These are phyloP conservation scores for Passer montanus DNA, from an alignment of 2,113 vertebrate genomes.

Conservation along the genomic window DNA sequence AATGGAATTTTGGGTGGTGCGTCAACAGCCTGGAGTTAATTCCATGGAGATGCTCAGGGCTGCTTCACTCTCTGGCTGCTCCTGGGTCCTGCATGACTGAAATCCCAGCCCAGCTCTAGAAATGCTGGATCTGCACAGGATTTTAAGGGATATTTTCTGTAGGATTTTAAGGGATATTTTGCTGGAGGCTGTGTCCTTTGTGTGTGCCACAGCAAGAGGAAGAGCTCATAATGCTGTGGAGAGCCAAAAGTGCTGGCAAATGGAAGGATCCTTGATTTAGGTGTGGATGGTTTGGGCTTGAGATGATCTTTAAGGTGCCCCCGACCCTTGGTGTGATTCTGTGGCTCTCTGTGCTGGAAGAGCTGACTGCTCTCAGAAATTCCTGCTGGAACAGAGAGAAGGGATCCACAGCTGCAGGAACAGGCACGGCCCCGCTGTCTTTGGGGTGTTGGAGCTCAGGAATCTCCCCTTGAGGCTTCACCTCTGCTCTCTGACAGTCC, in stretches of 20 bases:
- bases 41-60: background rate
- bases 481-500: background rate
- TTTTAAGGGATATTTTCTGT: background rate
- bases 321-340: background rate
- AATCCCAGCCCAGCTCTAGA: background rate
- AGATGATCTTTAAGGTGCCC: background rate
- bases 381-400: background rate
- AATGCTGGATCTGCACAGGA: background rate
- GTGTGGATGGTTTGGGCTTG: background rate
- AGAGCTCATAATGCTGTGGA: background rate
- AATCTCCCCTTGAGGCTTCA: background rate
- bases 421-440: background rate
- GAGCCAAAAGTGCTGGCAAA: background rate
- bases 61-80: background rate
- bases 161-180: background rate
- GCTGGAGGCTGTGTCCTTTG: background rate
- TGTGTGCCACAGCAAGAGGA: background rate
- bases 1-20: background rate
- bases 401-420: background rate
- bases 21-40: background rate
- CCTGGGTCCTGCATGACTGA: rapidly evolving
- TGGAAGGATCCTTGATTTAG: background rate
- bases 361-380: background rate
- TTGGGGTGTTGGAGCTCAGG: background rate
- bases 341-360: background rate